Conservation (phyloP, 2,888 invertebrate genomes). For the Cactoblastis cactorum region DNA sequence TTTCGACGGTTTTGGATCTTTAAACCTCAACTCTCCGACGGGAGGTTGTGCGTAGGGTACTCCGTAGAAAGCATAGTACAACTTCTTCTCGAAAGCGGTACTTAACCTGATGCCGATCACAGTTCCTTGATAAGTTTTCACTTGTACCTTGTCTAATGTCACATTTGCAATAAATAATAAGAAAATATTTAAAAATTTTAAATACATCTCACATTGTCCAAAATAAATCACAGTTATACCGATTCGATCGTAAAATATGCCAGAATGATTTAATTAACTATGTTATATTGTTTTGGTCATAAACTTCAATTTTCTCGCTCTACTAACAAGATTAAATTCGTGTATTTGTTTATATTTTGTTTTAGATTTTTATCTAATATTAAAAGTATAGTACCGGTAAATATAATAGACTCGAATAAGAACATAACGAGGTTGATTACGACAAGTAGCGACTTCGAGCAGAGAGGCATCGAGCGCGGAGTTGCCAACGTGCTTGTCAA, state of each 20-base stretch:
- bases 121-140: constrained; percentile 50
- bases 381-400: constrained; percentile 34
- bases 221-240: not conserved
- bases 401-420: constrained; percentile 38
- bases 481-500: constrained; percentile 56
- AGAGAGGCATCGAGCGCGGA: constrained; percentile 47
- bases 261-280: constrained; percentile 24
- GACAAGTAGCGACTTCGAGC: constrained; percentile 38
- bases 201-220: constrained; percentile 30
- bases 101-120: constrained; percentile 42
- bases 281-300: not conserved
- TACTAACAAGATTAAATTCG: constrained; percentile 11
- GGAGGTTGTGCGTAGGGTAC: constrained; percentile 65
- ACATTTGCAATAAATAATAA: constrained; percentile 22
- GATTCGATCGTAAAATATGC: constrained; percentile 35
- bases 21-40: constrained; percentile 52
- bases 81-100: constrained; percentile 45
- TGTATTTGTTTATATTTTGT: constrained; percentile 21
- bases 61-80: constrained; percentile 60
- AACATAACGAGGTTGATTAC: constrained; percentile 41
- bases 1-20: constrained; percentile 47
- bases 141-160: constrained; percentile 32
- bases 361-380: constrained; percentile 65
- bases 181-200: constrained; percentile 26
- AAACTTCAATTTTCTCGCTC: not conserved